Percentiles rank a stretch among this genome's conserved stretches.
These are phyloP conservation scores for Chrysaora quinquecirrha DNA, from an alignment of 30 jellyfish, hydroid and myxozoan genomes.

Conservation along the genomic window DNA sequence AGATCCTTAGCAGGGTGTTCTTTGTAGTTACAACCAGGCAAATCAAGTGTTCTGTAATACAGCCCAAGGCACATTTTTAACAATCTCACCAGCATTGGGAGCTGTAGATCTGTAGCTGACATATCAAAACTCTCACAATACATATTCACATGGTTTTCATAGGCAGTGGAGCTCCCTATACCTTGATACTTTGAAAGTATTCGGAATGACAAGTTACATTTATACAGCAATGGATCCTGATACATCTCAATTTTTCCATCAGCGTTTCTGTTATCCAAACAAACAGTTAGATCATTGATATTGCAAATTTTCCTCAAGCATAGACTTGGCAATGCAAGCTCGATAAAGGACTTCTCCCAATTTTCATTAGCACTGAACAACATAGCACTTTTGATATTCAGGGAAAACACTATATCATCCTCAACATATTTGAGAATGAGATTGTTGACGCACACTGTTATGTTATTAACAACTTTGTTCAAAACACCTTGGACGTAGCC, in stretches of 20 bases:
- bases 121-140: slow-evolving; percentile 88
- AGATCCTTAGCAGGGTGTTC: slow-evolving; percentile 81
- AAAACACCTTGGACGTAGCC: slow-evolving; percentile 95
- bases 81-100: slow-evolving; percentile 82
- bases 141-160: slow-evolving; percentile 57
- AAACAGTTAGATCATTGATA: slow-evolving; percentile 81
- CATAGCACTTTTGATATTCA: slow-evolving; percentile 75
- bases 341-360: slow-evolving; percentile 89
- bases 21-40: slow-evolving; percentile 87
- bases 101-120: slow-evolving; percentile 87
- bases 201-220: slow-evolving; percentile 82
- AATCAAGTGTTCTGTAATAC: slow-evolving; percentile 85
- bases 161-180: slow-evolving; percentile 60
- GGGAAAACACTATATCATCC: slow-evolving; percentile 91
- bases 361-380: slow-evolving; percentile 73
- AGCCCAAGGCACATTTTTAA: slow-evolving; percentile 65
- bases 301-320: slow-evolving; percentile 72
- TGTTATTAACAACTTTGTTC: slow-evolving; percentile 83
- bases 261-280: slow-evolving; percentile 87
- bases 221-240: slow-evolving; percentile 92
- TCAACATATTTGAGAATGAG: slow-evolving; percentile 89
- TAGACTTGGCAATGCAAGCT: slow-evolving; percentile 77
- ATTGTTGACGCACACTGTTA: slow-evolving; percentile 73
- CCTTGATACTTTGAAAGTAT: slow-evolving; percentile 65
- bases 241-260: slow-evolving; percentile 96